Base-by-base conservation (phyloP, 2,888 invertebrate genomes). In the Gryllus longicercus region DNA sequence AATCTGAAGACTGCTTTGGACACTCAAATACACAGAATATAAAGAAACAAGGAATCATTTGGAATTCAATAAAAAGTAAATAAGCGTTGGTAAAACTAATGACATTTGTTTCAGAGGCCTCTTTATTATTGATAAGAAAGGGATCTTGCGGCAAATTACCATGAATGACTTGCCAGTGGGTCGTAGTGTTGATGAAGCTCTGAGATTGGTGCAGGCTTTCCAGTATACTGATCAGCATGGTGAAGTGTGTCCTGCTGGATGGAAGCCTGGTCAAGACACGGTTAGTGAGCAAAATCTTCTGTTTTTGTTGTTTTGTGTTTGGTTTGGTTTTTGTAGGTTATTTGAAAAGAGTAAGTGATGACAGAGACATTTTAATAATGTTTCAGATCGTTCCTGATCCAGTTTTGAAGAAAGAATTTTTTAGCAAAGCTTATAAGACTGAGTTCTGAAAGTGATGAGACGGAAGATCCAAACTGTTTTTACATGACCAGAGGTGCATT, bases 91-190 rank as follows among this genome's bases (percentile, higher is more conserved):
- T 80, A 18, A 81, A 38, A 38, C 38, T 38, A 38, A 38, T 38
- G 38, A 38, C 5, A 38, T 5, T 25, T 38, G 38, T 85, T 84
- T 12, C 84, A 89, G 97, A 87, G 97, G 97, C 8, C 89, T 98
- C 79, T 98, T 98, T 85, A 97, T 98, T 80, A 96, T 98, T 86
- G 97, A 98, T 88, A 93, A 93, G 50, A 94, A 93, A 86, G 96
- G 96, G 74, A 90, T 94, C 80, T 88, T 98, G 75, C 90, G 98
- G 79, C 97, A 98, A 88, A 97, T 97, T 74, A 98, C 97, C 4
- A 97, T 98, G 96, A 98, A 98, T 87, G 98, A 98, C 89, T 90
- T 98, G 83, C 97, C 97, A 0, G 96, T 96, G 14, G 96, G 96
- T 1, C 90, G 97, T 81, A 96, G 95, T 81, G 97, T 98, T 3